Evolutionary conservation across 2,888 invertebrate genomes (phyloP).

Genomic region (Spodoptera picta): DNA sequence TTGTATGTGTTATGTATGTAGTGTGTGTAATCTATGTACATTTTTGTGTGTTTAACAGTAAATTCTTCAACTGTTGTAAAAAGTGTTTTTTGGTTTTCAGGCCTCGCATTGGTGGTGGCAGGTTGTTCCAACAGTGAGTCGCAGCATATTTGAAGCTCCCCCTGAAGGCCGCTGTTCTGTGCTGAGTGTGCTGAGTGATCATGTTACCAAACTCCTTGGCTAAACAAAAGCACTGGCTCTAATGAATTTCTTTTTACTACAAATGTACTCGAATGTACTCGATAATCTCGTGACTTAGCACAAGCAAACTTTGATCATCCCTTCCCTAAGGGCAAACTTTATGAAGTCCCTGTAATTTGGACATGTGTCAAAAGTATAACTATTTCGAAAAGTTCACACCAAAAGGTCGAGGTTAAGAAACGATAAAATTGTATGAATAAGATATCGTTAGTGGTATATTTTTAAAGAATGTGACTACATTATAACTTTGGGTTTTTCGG

Average conservation of each 20-base stretch:
- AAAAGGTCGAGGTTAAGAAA: constrained; percentile 25
- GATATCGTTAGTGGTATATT: constrained; percentile 44
- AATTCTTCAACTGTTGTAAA: too few relatives aligned
- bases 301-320: constrained; percentile 16
- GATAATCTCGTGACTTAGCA: constrained; percentile 20
- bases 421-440: constrained; percentile 43
- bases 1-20: too few relatives aligned
- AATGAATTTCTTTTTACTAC: constrained; percentile 22
- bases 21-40: too few relatives aligned
- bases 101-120: too few relatives aligned
- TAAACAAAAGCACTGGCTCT: neutral
- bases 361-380: constrained; percentile 45
- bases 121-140: too few relatives aligned
- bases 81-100: too few relatives aligned
- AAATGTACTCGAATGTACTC: constrained; percentile 24
- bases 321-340: constrained; percentile 35
- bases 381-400: constrained; percentile 30
- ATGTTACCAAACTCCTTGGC: constrained; percentile 10
- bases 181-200: too few relatives aligned
- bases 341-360: constrained; percentile 34
- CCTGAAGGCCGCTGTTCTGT: too few relatives aligned
- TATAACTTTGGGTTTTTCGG: constrained; percentile 16
- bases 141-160: too few relatives aligned
- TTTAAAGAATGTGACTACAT: constrained; percentile 34
- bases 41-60: too few relatives aligned